Evolutionary conservation across 1,140 invertebrate species (phyloP).

Genomic region (Portunus trituberculatus): DNA sequence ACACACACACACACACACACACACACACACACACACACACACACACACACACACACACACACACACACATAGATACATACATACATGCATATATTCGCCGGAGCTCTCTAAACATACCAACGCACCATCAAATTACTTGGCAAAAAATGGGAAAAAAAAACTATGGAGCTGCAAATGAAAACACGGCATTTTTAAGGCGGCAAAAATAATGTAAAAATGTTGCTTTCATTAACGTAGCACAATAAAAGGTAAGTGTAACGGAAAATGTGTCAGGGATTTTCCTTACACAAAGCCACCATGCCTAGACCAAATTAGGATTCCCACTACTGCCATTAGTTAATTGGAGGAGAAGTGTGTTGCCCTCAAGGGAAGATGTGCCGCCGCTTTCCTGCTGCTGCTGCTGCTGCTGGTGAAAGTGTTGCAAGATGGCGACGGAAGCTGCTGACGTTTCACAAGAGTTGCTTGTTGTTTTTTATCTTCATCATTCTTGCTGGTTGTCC

Average conservation of each 20-base stretch:
- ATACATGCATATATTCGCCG: not conserved
- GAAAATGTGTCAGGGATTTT: not conserved
- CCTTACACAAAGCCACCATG: not conserved
- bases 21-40: no score
- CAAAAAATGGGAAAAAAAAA: not conserved
- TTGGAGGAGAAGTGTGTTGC: not conserved
- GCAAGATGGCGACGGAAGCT: not conserved
- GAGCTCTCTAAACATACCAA: constrained; percentile 7
- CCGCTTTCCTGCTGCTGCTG: not conserved
- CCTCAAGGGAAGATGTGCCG: not conserved
- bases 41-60: no score
- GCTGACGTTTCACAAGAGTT: not conserved
- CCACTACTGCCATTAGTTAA: constrained; percentile 11
- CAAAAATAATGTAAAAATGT: not conserved
- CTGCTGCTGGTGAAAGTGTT: not conserved
- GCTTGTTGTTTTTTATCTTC: no score
- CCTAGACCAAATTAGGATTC: not conserved
- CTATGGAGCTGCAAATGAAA: not conserved
- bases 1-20: no score
- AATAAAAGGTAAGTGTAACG: not conserved
- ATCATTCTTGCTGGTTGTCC: no score
- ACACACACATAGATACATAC: no score
- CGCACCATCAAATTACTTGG: not conserved
- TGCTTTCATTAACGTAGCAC: not conserved
- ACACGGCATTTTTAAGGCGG: not conserved